A percentile compares a stretch with the other conserved stretches of the same genome.
These are phyloP conservation scores for Dendrolimus houi DNA, from an alignment of 2,888 invertebrate genomes.

Conservation along the genomic window DNA sequence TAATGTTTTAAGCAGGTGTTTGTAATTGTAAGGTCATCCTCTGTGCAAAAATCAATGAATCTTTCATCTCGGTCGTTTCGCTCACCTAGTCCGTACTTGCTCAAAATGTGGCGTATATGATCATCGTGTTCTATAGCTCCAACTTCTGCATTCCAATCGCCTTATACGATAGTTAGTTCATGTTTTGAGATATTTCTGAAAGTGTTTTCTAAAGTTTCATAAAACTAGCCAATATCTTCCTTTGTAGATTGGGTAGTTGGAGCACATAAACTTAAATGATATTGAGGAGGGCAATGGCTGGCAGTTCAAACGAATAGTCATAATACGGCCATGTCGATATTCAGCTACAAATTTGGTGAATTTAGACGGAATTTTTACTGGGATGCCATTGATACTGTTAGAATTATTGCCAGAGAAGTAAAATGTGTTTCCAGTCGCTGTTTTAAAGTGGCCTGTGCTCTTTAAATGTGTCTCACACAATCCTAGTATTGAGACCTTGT, in stretches of 20 bases:
- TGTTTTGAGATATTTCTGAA: background rate
- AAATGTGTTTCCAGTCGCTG: conserved; percentile 4
- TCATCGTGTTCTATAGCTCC: background rate
- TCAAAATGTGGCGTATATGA: background rate
- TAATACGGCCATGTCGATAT: background rate
- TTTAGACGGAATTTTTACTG: no score
- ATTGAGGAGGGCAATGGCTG: background rate
- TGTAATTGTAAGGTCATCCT: background rate
- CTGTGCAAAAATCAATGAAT: background rate
- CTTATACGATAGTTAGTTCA: background rate
- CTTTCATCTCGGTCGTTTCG: background rate
- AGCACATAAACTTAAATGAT: background rate
- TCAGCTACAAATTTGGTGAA: background rate
- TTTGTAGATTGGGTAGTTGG: background rate
- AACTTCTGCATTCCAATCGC: background rate
- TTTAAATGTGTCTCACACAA: conserved; percentile 8
- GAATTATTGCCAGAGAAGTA: conserved; percentile 9
- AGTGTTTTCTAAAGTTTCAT: background rate
- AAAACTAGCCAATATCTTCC: background rate
- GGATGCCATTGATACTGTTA: conserved; percentile 6
- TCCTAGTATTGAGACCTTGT: conserved; percentile 1
- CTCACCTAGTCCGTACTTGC: background rate
- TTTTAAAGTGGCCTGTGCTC: conserved; percentile 5
- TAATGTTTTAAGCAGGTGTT: background rate
- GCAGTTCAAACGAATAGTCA: background rate